Conservation (phyloP, 2,888 invertebrate species). For the Sicus ferrugineus region DNA sequence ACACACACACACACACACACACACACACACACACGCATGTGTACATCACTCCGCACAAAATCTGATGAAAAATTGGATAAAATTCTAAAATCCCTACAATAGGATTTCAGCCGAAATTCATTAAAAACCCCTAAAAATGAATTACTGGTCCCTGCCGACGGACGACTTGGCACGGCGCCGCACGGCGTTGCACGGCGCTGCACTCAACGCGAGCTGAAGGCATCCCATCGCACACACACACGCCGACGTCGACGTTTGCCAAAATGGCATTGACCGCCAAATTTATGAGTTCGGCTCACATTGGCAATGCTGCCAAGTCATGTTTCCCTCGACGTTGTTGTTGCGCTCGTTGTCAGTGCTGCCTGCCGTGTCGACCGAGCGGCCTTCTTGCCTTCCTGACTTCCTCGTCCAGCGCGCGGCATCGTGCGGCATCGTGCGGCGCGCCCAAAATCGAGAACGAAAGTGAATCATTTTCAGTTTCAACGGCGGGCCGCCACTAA, state of each 20-base stretch:
- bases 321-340: too few relatives aligned
- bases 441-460: slow-evolving; percentile 28
- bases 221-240: neutral
- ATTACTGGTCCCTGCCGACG: too few relatives aligned
- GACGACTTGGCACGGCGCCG: too few relatives aligned
- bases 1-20: neutral
- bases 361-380: too few relatives aligned
- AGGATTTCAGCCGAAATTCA: too few relatives aligned
- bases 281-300: slow-evolving; percentile 35
- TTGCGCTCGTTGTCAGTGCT: too few relatives aligned
- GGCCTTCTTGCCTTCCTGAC: slow-evolving; percentile 19
- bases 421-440: slow-evolving; percentile 14
- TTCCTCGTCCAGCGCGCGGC: slow-evolving; percentile 23
- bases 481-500: slow-evolving; percentile 25
- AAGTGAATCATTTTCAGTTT: slow-evolving; percentile 28
- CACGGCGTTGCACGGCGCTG: too few relatives aligned
- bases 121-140: too few relatives aligned
- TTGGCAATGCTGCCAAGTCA: slow-evolving; percentile 29
- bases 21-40: neutral
- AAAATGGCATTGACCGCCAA: slow-evolving; percentile 35
- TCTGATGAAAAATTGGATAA: too few relatives aligned
- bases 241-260: neutral
- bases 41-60: neutral
- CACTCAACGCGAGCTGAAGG: too few relatives aligned
- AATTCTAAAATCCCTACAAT: too few relatives aligned